Base-by-base conservation (phyloP, 2,888 invertebrate genomes). In the Dryocosmus kuriphilus region DNA sequence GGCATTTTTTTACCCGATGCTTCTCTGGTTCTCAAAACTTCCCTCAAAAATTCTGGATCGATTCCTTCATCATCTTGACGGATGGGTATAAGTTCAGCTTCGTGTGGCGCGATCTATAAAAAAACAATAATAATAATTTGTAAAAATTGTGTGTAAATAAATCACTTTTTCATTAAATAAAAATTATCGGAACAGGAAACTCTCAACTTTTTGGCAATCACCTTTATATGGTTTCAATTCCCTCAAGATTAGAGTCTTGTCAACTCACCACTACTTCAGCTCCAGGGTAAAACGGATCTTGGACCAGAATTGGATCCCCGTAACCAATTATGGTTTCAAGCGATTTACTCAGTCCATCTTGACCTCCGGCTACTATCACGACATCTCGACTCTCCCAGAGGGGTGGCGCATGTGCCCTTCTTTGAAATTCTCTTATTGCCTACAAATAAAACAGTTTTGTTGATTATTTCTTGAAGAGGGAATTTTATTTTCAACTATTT, bases 341-440 rank as follows among this genome's bases (percentile, higher is more conserved):
- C 63, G 95, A 93, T 90, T 95, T 95, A 91, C 95, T 95, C 79
- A 97, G 93, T 8, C 95, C 96, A 88, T 96, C 96, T 90, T 96
- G 96, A 32, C 95, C 94, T 3, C 97, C 97, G 83, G 94, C 94
- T 6, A 96, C 96, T 35, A 96, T 92, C 55, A 96, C 90, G 1
- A 96, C 89, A 79, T 95, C 95, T 1, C 94, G 92, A 2, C 93
- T 92, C 1, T 93, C 91, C 93, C 94, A 93, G 7, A 93, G 90
- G 0, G 96, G 96, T 0, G 96, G 95, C 0, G 93, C 92, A 88
- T 96, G 96, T 16, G 94, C 90, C 71, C 92, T 91, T 67, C 93
- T 90, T 86, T 95, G 95, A 86, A 96, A 94, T 62, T 93, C 92
- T 80, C 94, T 94, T 14, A 96, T 91, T 83, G 93, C 93, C 76